Conservation (phyloP, 2,113 vertebrate species). For the Oceanodroma tethys region DNA sequence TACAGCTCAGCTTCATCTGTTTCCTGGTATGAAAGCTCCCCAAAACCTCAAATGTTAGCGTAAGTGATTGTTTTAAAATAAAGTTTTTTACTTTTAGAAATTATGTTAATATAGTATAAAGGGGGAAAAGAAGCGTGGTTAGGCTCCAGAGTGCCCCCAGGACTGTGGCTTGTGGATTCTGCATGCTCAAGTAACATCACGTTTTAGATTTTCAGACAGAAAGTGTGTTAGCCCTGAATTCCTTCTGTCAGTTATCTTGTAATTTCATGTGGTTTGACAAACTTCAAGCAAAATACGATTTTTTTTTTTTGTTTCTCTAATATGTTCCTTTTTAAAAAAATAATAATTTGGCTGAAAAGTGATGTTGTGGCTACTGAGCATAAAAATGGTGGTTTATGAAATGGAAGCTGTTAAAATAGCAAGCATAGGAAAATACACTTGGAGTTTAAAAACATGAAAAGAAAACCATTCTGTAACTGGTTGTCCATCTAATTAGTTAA, state of each 20-base stretch:
- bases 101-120: not conserved
- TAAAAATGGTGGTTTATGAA: not conserved
- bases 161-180: not conserved
- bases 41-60: slow-evolving; percentile 88
- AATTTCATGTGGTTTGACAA: not conserved
- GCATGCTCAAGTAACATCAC: not conserved
- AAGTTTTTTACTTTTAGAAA: not conserved
- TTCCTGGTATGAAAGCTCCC: slow-evolving; percentile 88
- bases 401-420: not conserved
- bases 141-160: not conserved
- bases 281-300: not conserved
- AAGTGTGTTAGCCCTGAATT: not conserved
- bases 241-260: not conserved
- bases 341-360: not conserved
- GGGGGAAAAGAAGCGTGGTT: not conserved
- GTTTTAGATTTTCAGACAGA: not conserved
- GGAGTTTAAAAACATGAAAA: not conserved
- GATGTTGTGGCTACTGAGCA: not conserved
- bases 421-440: not conserved
- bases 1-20: slow-evolving; percentile 68
- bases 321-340: not conserved
- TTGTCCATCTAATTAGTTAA: not conserved
- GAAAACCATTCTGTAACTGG: not conserved
- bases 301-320: not conserved
- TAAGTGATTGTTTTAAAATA: slow-evolving; percentile 76